Percentiles rank a stretch among this genome's conserved stretches.
Conservation (phyloP, 2,113 vertebrate species). For the Haliaeetus leucogaster region DNA sequence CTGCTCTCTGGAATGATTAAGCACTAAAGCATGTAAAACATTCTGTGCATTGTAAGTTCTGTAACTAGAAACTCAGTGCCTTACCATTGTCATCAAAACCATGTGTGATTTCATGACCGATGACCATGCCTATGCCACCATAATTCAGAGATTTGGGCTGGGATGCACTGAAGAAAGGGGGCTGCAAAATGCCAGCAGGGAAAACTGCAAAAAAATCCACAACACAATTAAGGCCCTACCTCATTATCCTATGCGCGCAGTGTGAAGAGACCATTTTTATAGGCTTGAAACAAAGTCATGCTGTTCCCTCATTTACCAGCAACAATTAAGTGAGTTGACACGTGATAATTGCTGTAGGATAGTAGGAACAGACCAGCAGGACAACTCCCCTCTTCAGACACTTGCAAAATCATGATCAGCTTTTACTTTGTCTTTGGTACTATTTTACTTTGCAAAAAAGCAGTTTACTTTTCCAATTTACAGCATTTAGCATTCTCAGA, state of each 20-base stretch:
- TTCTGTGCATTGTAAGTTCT: rapidly evolving
- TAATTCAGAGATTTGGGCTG: conserved; percentile 90
- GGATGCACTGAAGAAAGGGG: conserved; percentile 91
- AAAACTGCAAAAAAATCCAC: conserved; percentile 78
- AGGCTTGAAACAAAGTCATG: background rate
- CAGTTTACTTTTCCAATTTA: background rate
- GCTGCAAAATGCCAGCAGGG: conserved; percentile 93
- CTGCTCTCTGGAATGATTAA: background rate
- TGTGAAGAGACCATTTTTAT: background rate
- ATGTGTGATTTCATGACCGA: conserved; percentile 96
- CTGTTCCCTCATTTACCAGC: background rate
- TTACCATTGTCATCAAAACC: conserved; percentile 96
- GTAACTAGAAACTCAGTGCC: background rate
- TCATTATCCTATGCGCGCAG: rapidly evolving
- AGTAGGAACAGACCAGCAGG: background rate
- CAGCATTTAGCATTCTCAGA: background rate
- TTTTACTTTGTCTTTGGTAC: background rate
- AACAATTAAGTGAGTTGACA: background rate
- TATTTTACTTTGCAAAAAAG: background rate
- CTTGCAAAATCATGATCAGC: background rate
- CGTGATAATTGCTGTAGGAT: background rate
- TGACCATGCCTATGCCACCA: conserved; percentile 95
- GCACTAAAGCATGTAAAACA: background rate
- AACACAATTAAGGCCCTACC: background rate
- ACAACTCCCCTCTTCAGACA: background rate